Conservation (phyloP, 2,113 vertebrate genomes). For the Puma concolor region DNA sequence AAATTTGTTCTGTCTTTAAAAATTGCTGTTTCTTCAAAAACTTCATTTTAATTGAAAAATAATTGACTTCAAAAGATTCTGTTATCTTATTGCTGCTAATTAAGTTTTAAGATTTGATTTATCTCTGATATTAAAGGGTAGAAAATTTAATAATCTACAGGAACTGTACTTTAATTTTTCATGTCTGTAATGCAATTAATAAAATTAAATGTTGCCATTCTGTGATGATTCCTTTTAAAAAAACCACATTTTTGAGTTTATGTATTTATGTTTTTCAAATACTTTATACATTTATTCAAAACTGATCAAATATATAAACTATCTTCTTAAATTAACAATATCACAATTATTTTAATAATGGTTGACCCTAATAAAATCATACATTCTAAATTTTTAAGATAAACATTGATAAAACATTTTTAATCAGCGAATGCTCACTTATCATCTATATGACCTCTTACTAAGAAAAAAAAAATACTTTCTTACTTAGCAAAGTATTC, state of each 20-base stretch:
- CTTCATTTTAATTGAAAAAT: slow-evolving; percentile 34
- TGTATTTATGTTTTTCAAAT: neutral
- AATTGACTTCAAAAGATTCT: neutral
- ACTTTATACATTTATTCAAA: neutral
- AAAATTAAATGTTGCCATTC: neutral
- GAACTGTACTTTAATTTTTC: slow-evolving; percentile 9
- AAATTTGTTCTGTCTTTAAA: neutral
- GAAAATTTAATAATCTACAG: neutral
- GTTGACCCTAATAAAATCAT: neutral
- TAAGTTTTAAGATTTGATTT: slow-evolving; percentile 28
- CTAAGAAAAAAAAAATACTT: neutral
- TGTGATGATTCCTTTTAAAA: neutral
- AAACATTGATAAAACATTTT: neutral
- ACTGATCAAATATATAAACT: neutral
- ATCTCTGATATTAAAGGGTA: neutral
- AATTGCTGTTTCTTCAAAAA: neutral
- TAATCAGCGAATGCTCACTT: neutral
- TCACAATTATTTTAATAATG: neutral
- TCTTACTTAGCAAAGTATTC: neutral
- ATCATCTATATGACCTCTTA: neutral
- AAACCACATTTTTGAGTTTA: neutral
- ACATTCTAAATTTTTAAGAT: neutral
- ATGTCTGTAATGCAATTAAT: neutral
- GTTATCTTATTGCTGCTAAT: neutral
- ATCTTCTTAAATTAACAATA: neutral